These are phyloP conservation scores for Bergia puertoricense DNA, from an alignment of 92 coral and sea anemone species.

Conservation along the genomic window DNA sequence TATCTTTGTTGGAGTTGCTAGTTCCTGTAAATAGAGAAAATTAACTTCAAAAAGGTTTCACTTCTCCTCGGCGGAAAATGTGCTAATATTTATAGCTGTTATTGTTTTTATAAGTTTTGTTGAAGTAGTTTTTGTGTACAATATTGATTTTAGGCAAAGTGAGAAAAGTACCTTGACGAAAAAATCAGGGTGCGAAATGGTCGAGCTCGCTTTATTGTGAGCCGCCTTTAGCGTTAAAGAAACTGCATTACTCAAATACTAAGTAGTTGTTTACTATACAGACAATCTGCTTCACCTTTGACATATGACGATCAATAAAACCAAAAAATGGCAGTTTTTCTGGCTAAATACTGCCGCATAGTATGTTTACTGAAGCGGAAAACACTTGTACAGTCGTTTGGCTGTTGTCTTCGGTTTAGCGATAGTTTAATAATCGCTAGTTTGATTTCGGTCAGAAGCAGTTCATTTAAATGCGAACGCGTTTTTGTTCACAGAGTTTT, in stretches of 20 bases:
- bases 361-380: neutral
- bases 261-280: conserved; percentile 8
- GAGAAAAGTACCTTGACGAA: neutral
- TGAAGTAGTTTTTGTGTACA: conserved; percentile 41
- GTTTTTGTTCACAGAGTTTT: neutral
- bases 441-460: conserved; percentile 1
- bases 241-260: neutral
- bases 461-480: neutral
- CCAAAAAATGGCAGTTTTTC: conserved; percentile 10
- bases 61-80: conserved; percentile 14
- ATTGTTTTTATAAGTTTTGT: conserved; percentile 36
- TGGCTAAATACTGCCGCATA: neutral
- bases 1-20: neutral
- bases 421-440: neutral
- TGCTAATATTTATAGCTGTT: conserved; percentile 25
- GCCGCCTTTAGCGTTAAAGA: neutral
- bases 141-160: conserved; percentile 24
- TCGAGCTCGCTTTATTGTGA: neutral
- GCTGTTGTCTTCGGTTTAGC: neutral
- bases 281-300: neutral
- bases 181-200: neutral
- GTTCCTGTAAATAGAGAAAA: conserved; percentile 1
- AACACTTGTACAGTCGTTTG: neutral
- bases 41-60: conserved; percentile 9
- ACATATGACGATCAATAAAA: neutral